These are phyloP conservation scores for Isichthys henryi DNA, from an alignment of 2,113 vertebrate genomes.

Conservation along the genomic window DNA sequence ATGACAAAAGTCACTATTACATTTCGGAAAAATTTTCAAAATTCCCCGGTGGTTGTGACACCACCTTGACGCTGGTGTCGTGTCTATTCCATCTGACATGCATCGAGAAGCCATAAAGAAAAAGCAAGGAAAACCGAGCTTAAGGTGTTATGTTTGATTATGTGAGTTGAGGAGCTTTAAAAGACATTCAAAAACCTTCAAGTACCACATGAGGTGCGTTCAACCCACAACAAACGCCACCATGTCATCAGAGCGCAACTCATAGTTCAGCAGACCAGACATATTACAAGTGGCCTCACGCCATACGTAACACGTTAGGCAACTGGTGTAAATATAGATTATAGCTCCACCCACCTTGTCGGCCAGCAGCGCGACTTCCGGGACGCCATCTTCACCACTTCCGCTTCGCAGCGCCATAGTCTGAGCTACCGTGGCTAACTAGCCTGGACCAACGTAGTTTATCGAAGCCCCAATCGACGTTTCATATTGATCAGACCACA, in stretches of 20 bases:
- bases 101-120: not conserved
- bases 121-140: not conserved
- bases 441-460: constrained; percentile 10
- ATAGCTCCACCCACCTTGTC: constrained; percentile 33
- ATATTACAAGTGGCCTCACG: not conserved
- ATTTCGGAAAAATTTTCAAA: not conserved
- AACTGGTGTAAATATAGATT: not conserved
- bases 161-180: not conserved
- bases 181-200: not conserved
- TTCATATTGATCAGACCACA: constrained; percentile 16
- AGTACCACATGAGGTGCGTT: not conserved
- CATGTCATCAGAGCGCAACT: not conserved
- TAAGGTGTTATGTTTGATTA: not conserved
- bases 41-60: not conserved
- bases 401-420: constrained; percentile 23
- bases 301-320: not conserved
- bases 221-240: not conserved
- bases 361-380: constrained; percentile 14
- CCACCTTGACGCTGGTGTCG: not conserved
- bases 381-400: constrained; percentile 28
- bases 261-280: not conserved
- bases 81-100: not conserved
- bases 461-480: constrained; percentile 27
- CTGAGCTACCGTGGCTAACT: constrained; percentile 10
- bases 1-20: not conserved